phyloP scores from a whole-genome alignment of 1,140 invertebrate species.

The Drosophila persimilis region DNA sequence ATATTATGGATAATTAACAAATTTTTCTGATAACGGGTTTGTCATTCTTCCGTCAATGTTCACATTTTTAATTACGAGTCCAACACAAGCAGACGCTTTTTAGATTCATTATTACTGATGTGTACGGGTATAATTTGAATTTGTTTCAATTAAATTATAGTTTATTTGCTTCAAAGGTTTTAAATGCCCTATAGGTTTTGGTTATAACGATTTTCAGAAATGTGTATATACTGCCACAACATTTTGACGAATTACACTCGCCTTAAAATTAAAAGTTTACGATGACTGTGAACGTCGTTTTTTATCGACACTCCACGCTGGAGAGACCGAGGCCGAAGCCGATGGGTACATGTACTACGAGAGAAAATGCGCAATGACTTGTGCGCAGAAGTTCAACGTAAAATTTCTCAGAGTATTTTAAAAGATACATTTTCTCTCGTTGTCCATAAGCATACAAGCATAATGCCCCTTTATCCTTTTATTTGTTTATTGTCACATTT shows the following conservation, averaged over 20 bases:
- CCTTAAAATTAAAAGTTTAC: conserved; percentile 57
- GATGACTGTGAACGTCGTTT: conserved; percentile 2
- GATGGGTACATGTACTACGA: conserved; percentile 1
- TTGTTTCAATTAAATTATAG: neutral
- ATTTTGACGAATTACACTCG: conserved; percentile 68
- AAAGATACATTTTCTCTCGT: neutral
- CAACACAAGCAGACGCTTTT: too few species aligned
- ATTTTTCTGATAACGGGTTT: too few species aligned
- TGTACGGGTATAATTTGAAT: neutral
- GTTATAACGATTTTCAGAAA: conserved; percentile 44
- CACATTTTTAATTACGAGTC: too few species aligned
- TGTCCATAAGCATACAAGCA: neutral
- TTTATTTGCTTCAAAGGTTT: conserved; percentile 1
- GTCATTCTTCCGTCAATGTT: too few species aligned
- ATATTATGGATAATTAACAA: too few species aligned
- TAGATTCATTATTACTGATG: too few species aligned
- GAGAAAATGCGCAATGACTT: conserved; percentile 24
- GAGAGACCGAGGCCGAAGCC: conserved; percentile 10
- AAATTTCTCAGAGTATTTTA: neutral
- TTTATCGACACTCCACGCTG: neutral
- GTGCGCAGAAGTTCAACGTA: conserved; percentile 18
- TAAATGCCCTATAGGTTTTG: conserved; percentile 10
- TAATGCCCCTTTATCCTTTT: neutral
- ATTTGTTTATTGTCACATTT: too few species aligned
- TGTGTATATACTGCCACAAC: conserved; percentile 59